Conservation (phyloP, 1,140 invertebrate species). For the Neodiprion lecontei region DNA sequence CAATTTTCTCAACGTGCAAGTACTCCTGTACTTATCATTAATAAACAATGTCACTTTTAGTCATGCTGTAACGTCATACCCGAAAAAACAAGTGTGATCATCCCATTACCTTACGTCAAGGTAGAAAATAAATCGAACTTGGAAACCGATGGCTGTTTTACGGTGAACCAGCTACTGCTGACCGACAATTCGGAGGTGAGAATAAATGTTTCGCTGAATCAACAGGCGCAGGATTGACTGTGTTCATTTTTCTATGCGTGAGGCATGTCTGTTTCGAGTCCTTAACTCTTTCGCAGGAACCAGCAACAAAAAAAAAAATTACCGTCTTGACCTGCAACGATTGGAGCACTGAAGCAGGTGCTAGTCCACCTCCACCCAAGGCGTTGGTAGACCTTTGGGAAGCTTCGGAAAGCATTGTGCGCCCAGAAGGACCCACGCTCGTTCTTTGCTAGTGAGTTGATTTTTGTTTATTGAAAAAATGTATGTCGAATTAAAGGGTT, state of each 20-base stretch:
- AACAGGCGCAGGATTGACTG: neutral
- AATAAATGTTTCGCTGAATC: slow-evolving; percentile 1
- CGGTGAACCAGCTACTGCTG: slow-evolving; percentile 28
- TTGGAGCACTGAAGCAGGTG: slow-evolving; percentile 33
- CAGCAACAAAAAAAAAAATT: slow-evolving; percentile 22
- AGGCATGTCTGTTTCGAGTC: neutral
- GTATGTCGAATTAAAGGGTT: too few relatives aligned
- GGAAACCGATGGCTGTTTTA: slow-evolving; percentile 21
- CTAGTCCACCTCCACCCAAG: slow-evolving; percentile 29
- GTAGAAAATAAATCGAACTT: slow-evolving; percentile 8
- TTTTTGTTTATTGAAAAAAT: slow-evolving; percentile 11
- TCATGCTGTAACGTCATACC: slow-evolving; percentile 32
- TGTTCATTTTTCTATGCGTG: neutral
- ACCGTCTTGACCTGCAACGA: slow-evolving; percentile 36
- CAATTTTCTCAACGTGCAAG: neutral
- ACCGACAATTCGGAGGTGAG: slow-evolving; percentile 34
- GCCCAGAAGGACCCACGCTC: slow-evolving; percentile 32
- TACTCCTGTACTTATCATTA: neutral
- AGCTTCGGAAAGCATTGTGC: slow-evolving; percentile 33
- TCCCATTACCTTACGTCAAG: slow-evolving; percentile 22
- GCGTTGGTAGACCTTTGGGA: slow-evolving; percentile 38
- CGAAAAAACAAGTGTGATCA: slow-evolving; percentile 17
- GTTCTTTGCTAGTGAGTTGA: slow-evolving; percentile 40
- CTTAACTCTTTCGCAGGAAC: neutral
- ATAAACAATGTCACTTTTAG: slow-evolving; percentile 9